Evolutionary conservation across 2,113 vertebrate species (phyloP).

Genomic region (Cyphomyrus plagiostoma): DNA sequence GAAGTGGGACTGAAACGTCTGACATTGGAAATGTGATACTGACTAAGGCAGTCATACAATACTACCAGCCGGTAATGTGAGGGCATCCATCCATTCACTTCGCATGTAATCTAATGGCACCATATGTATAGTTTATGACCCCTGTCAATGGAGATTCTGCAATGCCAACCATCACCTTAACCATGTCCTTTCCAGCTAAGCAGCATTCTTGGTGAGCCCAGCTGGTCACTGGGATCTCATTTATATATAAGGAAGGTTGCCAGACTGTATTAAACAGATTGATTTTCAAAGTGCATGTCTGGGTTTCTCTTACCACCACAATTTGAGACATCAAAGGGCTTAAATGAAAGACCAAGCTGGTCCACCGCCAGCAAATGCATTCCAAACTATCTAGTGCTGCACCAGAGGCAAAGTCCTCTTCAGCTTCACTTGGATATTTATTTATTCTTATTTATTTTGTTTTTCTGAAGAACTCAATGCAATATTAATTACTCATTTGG

Average conservation of each 20-base stretch:
- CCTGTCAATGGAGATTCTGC: background rate
- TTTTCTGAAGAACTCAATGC: conserved; percentile 18
- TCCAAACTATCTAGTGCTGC: conserved; percentile 19
- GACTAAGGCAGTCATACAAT: background rate
- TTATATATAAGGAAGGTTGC: conserved; percentile 16
- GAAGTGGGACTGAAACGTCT: background rate
- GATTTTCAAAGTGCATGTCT: background rate
- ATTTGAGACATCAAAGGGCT: background rate
- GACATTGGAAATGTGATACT: background rate
- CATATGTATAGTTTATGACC: background rate
- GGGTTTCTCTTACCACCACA: background rate
- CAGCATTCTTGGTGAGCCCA: background rate
- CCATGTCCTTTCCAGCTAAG: background rate
- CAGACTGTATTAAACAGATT: background rate
- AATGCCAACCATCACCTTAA: background rate
- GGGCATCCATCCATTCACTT: background rate
- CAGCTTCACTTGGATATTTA: background rate
- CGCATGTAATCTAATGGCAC: background rate
- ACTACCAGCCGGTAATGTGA: background rate
- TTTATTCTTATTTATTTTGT: background rate
- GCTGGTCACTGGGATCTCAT: background rate
- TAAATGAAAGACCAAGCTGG: background rate
- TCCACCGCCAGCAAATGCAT: background rate
- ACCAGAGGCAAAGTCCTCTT: background rate
- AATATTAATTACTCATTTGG: background rate